A percentile compares a stretch with the other conserved stretches of the same genome.
phyloP scores from a whole-genome alignment of 2,888 invertebrate species.

The Cylindroiulus punctatus region DNA sequence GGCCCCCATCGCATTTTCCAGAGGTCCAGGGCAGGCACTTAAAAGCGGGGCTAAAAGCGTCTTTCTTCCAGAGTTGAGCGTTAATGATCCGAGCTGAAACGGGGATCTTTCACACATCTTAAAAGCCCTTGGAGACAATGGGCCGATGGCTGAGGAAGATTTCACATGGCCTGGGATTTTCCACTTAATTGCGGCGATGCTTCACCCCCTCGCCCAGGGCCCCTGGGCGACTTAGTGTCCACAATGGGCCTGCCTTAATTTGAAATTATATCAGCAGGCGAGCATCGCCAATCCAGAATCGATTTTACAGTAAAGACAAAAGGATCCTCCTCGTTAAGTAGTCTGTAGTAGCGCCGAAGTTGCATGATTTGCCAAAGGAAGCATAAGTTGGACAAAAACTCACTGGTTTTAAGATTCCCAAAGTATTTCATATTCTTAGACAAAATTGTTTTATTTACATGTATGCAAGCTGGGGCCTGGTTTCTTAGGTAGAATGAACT shows the following conservation, averaged over 20 bases:
- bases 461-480: no score
- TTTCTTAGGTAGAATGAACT: no score
- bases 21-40: not conserved
- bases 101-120: conserved; percentile 33
- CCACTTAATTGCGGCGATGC: not conserved
- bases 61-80: not conserved
- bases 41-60: conserved; percentile 17
- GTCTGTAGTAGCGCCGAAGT: not conserved
- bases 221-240: not conserved
- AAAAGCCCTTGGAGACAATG: not conserved
- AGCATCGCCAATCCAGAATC: not conserved
- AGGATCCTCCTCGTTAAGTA: not conserved
- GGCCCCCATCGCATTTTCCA: conserved; percentile 8
- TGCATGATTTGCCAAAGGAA: not conserved
- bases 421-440: no score
- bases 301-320: conserved; percentile 18
- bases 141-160: not conserved
- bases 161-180: not conserved
- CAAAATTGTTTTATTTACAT: no score
- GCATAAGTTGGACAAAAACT: no score
- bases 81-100: conserved; percentile 17
- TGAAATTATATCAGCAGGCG: not conserved
- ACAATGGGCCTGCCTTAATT: conserved; percentile 12
- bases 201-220: not conserved
- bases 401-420: no score